Base-by-base conservation (phyloP, 2,113 vertebrate genomes). In the Oenanthe melanoleuca region DNA sequence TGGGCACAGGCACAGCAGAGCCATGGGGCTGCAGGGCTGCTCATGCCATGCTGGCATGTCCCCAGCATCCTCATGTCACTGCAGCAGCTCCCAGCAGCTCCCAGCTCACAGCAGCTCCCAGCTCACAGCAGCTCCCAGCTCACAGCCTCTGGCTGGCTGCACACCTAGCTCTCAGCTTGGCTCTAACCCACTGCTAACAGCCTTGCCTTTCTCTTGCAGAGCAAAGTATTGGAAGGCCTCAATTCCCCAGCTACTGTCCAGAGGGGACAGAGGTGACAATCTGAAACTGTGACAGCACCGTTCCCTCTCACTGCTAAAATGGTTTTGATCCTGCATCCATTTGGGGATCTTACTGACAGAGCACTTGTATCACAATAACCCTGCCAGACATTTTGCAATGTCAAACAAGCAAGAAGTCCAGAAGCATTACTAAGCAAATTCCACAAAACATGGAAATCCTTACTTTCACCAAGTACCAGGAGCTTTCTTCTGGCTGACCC, bases 1-100 rank as follows among this genome's bases (percentile, higher is more conserved):
- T 38, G 45, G 75, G 37, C 55, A 80, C 63, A 14, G 50, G 31
- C 61, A 75, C 33, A 53, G 59, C 50, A 61, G 70, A 61, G 31
- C 31, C 12, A 1, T 8, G 56, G 53, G 37, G 86, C 67, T 3
- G 11, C n/a, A 45, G 40, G 28, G 3, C 1, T 29, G 33, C 64
- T 45, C 1, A 1, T 21, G 64, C 25, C 67, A 19, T 0, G 5
- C 63, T 83, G 75, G 49, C 24, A 7, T 53, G 63, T 18, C 89
- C 63, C 34, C 67, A 59, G 75, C 80, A 59, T 42, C 40, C 57
- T 52, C 37, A 0, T 9, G 38, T 60, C 0, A 0, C 29, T 13
- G 19, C 24, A 80, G 63, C 50, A 61, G 66, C 70, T 82, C 44
- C 19, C 44, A 44, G 44, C 49, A 44, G 44, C 49, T 50, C 57